Base-by-base conservation (phyloP, 2,113 vertebrate species). In the Speoplatyrhinus poulsoni region DNA sequence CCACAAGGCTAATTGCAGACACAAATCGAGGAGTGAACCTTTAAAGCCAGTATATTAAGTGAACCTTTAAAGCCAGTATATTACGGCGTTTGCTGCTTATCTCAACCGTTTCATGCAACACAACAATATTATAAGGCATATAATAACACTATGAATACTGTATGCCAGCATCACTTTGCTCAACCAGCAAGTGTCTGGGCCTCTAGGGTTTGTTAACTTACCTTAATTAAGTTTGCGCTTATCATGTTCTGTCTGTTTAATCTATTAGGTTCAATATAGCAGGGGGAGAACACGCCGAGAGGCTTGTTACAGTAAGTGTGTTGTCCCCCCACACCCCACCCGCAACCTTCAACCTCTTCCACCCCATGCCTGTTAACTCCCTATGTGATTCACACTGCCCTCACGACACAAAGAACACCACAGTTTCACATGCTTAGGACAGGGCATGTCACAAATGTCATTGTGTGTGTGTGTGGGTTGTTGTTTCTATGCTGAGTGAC, bases 401-500 rank as follows among this genome's bases (percentile, higher is more conserved):
- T 69, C 78, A 89, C 77, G 85, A 82, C 73, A 56, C 19, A n/a
- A 17, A 75, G 68, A 81, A 82, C 85, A 83, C 75, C 81, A 86
- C 77, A 87, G 46, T 84, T 82, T 72, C 71, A 86, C 90, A 91
- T 91, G 90, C 92, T 90, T 56, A 72, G 82, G 76, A 74, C 62
- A 80, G 73, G 69, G 57, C 63, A 80, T 84, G 65, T 67, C 13
- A 63, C 63, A 75, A 82, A 79, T 88, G 85, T 81, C 48, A 65
- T n/a, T n/a, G n/a, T n/a, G 77, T 79, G 73, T 83, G 80, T 47
- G 65, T 47, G 52, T 67, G 62, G 82, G 60, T 77, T 62, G 62
- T 17, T 9, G 75, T 69, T 60, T 59, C 46, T 12, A 49, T 49
- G 69, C 58, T 55, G 26, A 62, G 70, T 81, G 75, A 46, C 61